These are phyloP conservation scores for Zele albiditarsus DNA, from an alignment of 2,888 invertebrate genomes.

Conservation along the genomic window DNA sequence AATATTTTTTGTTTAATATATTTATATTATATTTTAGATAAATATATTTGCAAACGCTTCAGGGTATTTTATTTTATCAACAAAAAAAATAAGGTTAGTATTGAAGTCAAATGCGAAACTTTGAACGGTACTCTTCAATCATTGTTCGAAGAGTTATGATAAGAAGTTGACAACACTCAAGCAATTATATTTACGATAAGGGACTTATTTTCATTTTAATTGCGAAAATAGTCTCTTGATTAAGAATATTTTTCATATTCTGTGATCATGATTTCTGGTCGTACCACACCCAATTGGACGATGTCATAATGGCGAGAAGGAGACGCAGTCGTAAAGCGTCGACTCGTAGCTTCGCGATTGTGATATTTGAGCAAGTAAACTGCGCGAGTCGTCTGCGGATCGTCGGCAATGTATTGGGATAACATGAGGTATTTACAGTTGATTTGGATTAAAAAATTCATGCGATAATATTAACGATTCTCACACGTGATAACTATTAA, in stretches of 20 bases:
- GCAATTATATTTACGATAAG: too few species aligned
- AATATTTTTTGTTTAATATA: too few species aligned
- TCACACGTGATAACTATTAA: not conserved
- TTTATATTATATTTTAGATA: too few species aligned
- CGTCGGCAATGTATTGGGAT: constrained; percentile 62
- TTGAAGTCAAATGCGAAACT: too few species aligned
- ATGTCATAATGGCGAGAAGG: not conserved
- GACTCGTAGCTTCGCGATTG: not conserved
- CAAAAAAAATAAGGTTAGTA: too few species aligned
- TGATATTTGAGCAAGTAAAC: constrained; percentile 60
- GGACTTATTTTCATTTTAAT: too few species aligned
- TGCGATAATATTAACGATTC: not conserved
- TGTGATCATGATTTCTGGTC: not conserved
- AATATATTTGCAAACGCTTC: too few species aligned
- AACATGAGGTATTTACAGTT: constrained; percentile 48
- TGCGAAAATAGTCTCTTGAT: not conserved
- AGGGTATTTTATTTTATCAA: too few species aligned
- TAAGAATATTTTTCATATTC: not conserved
- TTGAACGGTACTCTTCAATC: too few species aligned
- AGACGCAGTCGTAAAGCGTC: not conserved
- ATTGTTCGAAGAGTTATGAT: too few species aligned
- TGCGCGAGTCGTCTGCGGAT: constrained; percentile 71
- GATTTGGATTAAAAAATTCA: not conserved
- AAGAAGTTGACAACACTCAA: too few species aligned
- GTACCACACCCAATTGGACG: not conserved